phyloP scores from a whole-genome alignment of 2,797 vertebrate species.

The Sarcoramphus papa region DNA sequence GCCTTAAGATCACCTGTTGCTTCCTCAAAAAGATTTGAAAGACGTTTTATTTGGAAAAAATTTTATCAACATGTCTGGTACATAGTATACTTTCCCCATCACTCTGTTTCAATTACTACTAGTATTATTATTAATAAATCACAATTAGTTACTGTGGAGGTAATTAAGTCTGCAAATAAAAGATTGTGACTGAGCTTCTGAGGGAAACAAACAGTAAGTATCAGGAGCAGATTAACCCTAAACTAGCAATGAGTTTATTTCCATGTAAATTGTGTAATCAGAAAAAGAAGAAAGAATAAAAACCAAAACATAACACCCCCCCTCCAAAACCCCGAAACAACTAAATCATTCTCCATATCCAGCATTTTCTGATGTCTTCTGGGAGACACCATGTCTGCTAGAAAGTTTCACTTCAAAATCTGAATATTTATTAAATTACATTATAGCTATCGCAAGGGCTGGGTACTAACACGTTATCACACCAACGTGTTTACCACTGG shows the following conservation, averaged over 20 bases:
- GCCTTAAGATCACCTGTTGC: not conserved
- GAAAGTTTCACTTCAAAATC: not conserved
- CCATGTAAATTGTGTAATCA: not conserved
- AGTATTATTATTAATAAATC: not conserved
- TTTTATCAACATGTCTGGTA: not conserved
- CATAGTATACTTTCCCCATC: not conserved
- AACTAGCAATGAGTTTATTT: not conserved
- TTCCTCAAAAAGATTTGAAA: not conserved
- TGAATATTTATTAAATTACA: not conserved
- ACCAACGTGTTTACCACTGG: rapidly evolving
- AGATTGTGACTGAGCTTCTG: not conserved
- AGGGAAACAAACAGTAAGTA: not conserved
- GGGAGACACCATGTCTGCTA: not conserved
- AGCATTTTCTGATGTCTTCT: not conserved
- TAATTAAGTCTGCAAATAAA: not conserved
- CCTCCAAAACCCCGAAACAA: not conserved
- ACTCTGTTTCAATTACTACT: not conserved
- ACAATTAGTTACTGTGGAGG: not conserved
- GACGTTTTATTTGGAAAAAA: not conserved
- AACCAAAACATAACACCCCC: rapidly evolving
- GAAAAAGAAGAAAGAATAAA: not conserved
- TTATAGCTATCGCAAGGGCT: not conserved
- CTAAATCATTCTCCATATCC: not conserved
- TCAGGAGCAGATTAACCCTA: not conserved
- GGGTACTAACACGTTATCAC: not conserved